phyloP scores from a whole-genome alignment of 2,888 invertebrate genomes.

The Bugulina stolonifera region DNA sequence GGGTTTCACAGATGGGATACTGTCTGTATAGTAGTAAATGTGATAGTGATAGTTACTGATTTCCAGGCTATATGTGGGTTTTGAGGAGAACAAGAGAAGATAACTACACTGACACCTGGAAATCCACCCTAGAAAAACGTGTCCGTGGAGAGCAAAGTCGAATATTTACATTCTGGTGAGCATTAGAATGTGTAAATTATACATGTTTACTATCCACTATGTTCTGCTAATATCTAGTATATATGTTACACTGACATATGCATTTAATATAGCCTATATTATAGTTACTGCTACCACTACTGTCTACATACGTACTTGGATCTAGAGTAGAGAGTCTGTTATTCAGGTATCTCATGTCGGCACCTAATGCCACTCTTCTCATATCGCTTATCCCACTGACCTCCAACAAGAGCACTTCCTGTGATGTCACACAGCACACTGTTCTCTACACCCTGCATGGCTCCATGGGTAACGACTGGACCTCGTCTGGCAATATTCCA shows the following conservation, averaged over 20 bases:
- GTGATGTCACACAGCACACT: neutral
- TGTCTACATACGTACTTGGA: no score
- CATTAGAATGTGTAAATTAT: no score
- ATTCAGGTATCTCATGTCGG: neutral
- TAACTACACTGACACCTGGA: neutral
- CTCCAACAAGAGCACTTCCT: no score
- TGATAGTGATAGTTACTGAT: no score
- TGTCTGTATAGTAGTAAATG: no score
- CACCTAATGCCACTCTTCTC: neutral
- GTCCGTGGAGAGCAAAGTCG: neutral
- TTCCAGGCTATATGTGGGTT: neutral
- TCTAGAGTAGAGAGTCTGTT: no score
- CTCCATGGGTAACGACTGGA: neutral
- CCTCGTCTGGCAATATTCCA: neutral
- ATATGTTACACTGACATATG: no score
- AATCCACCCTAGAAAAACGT: neutral
- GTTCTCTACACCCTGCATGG: neutral
- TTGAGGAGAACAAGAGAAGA: neutral
- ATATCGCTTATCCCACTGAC: neutral
- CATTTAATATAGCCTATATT: no score
- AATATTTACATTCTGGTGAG: neutral
- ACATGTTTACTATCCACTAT: no score
- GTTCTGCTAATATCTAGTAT: no score
- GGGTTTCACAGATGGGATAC: no score
- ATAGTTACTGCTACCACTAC: no score